phyloP scores from a whole-genome alignment of 2,113 vertebrate genomes.

The Tragelaphus strepsiceros region DNA sequence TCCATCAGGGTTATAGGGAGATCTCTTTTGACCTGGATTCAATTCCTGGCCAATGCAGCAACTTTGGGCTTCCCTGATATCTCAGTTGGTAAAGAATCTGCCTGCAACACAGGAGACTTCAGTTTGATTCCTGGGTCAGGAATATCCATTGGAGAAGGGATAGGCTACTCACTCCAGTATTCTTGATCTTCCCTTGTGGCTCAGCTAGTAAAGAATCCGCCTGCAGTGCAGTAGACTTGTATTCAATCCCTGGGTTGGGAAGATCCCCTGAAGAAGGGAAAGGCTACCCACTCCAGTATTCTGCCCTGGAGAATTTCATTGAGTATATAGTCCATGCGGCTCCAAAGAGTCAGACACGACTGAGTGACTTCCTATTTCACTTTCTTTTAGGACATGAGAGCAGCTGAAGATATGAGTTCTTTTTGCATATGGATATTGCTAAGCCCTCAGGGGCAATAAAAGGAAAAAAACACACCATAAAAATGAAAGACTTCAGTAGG shows the following conservation, averaged over 20 bases:
- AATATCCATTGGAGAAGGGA: neutral
- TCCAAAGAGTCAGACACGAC: neutral
- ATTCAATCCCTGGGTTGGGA: neutral
- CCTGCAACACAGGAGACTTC: neutral
- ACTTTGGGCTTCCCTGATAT: neutral
- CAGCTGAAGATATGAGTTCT: neutral
- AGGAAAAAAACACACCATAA: neutral
- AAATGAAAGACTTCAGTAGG: neutral
- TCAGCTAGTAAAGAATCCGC: neutral
- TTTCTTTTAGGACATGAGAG: neutral
- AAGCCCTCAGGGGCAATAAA: neutral
- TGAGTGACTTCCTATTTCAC: neutral
- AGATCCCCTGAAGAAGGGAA: neutral
- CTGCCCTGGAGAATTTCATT: neutral
- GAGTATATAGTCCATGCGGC: neutral
- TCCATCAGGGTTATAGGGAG: neutral
- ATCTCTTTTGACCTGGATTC: neutral
- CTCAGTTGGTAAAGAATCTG: neutral
- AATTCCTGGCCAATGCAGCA: fast-evolving
- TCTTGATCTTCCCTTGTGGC: neutral
- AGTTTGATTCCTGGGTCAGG: neutral
- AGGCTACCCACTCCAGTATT: neutral
- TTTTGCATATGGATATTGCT: neutral
- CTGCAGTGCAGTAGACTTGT: neutral
- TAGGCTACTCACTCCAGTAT: neutral